Evolutionary conservation across 2,888 invertebrate genomes (phyloP), one percentile per base, ranked within the genome.

Genomic region (Argyresthia albistria): DNA sequence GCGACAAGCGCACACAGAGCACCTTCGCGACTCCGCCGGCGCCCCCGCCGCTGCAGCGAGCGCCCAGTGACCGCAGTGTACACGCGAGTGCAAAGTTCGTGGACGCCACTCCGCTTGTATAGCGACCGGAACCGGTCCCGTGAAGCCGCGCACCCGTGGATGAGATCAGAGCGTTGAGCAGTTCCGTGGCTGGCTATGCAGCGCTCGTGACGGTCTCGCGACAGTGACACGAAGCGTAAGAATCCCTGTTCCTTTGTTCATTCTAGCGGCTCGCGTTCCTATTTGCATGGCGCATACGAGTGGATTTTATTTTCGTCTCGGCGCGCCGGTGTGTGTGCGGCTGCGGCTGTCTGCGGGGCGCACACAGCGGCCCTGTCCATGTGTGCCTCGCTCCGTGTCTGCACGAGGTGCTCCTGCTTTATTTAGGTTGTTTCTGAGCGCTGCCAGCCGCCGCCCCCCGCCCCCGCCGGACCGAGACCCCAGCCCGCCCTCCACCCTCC

Each of bases 291-390:
- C 83, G 79, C 80, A 84, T 83, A 80, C 81, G 78, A 83, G 81
- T 81, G 80, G 73, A 82, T 84, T 83, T 86, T 87, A 87, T 87
- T 87, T 87, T 86, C 78, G 86, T 86, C 84, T 84, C 80, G 78
- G 64, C 64, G 67, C 62, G 66, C 64, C 60, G 73, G 80, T 82
- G 82, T 81, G 82, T 67, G 82, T 77, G 71, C 58, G 25, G 55
- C 56, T 57, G 65, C 60, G 65, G 55, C 57, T 66, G 76, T 72
- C 73, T 63, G 73, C 61, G 66, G 57, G 58, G 57, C 53, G 55
- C 69, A 56, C 64, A 59, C 65, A 61, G 65, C 67, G 76, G 70
- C 70, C 65, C 65, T 56, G 59, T 57, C 58, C 65, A 71, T 73
- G 76, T 69, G 70, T 61, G 67, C 55, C 59, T 67, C 64, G 71